phyloP scores from a whole-genome alignment of 2,113 vertebrate genomes.

The Callaeas wilsoni region DNA sequence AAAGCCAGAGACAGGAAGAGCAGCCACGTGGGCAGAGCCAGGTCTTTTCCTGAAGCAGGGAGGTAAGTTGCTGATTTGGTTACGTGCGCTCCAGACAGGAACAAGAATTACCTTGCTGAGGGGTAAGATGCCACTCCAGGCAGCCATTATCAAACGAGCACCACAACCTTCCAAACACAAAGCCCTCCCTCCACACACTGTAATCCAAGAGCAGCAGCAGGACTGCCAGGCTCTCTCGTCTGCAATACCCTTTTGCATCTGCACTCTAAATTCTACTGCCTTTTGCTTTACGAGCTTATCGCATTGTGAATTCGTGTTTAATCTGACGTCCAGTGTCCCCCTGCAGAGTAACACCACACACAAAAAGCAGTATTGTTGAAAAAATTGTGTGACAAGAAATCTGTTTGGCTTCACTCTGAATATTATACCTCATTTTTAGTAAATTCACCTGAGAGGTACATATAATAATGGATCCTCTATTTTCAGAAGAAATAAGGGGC shows the following conservation, averaged over 20 bases:
- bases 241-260: not conserved
- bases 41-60: not conserved
- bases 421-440: not conserved
- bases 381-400: not conserved
- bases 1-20: not conserved
- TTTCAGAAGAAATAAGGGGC: not conserved
- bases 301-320: not conserved
- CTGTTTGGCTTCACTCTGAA: not conserved
- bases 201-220: not conserved
- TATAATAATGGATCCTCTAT: not conserved
- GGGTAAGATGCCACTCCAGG: not conserved
- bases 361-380: not conserved
- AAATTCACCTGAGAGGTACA: not conserved
- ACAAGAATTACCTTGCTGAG: not conserved
- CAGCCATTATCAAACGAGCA: not conserved
- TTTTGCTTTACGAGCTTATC: slow-evolving; percentile 9
- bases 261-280: not conserved
- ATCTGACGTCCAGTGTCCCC: not conserved
- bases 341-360: not conserved
- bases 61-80: not conserved
- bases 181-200: not conserved
- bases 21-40: not conserved
- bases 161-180: not conserved
- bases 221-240: not conserved
- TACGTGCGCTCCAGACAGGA: not conserved